Percentiles rank a stretch among this genome's conserved stretches.
These are phyloP conservation scores for Urechis unicinctus DNA, from an alignment of 2,888 invertebrate genomes.

Conservation along the genomic window DNA sequence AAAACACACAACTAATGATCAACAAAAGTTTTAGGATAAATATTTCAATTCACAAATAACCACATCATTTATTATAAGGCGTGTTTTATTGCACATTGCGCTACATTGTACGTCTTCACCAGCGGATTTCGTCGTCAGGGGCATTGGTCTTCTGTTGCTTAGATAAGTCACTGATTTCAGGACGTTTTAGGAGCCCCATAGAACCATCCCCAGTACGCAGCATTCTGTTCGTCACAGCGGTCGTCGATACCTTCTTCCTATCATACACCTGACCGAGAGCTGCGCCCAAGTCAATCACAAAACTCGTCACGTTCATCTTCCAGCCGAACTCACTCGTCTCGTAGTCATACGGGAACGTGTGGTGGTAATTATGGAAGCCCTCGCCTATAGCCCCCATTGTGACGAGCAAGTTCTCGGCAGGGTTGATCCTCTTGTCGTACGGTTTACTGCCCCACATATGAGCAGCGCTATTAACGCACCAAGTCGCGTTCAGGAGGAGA, in stretches of 20 bases:
- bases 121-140: too few species aligned
- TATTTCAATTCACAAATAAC: too few species aligned
- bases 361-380: constrained; percentile 93
- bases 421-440: constrained; percentile 75
- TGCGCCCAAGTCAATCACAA: constrained; percentile 74
- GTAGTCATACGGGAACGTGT: constrained; percentile 90
- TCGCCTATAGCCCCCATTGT: constrained; percentile 53
- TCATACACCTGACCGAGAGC: constrained; percentile 76
- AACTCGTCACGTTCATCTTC: constrained; percentile 65
- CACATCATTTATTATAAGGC: too few species aligned
- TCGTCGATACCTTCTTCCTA: constrained; percentile 66
- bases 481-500: constrained; percentile 81
- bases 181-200: constrained; percentile 12
- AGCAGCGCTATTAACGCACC: constrained; percentile 89
- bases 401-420: constrained; percentile 70
- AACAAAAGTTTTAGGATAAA: too few species aligned
- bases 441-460: constrained; percentile 90
- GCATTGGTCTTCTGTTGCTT: too few species aligned
- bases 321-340: constrained; percentile 78
- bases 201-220: constrained; percentile 58
- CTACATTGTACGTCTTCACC: too few species aligned
- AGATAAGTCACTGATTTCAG: too few species aligned
- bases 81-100: too few species aligned
- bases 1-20: too few species aligned
- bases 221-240: constrained; percentile 66